phyloP scores from a whole-genome alignment of 2,888 invertebrate species.

The Automeris io region DNA sequence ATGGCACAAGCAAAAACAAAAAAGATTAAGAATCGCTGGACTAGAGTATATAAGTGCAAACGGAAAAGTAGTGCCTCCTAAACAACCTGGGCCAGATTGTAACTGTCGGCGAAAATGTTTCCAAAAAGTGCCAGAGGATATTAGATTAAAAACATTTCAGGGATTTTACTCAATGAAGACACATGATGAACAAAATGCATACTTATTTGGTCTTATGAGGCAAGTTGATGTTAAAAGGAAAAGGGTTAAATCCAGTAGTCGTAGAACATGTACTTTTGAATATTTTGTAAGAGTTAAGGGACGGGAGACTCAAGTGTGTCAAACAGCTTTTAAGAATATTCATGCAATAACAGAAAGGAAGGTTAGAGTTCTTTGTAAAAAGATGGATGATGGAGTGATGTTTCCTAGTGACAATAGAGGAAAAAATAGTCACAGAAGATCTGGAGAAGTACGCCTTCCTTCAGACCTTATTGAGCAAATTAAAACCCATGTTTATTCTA shows the following conservation, averaged over 20 bases:
- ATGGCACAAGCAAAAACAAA: constrained; percentile 79
- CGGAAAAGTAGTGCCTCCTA: constrained; percentile 74
- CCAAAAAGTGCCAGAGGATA: constrained; percentile 67
- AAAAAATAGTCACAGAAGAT: constrained; percentile 70
- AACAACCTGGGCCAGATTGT: constrained; percentile 73
- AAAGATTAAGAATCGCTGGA: constrained; percentile 72
- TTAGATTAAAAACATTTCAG: constrained; percentile 70
- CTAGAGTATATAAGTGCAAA: constrained; percentile 75
- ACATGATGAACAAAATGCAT: constrained; percentile 78
- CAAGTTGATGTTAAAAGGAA: constrained; percentile 77
- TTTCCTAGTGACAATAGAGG: constrained; percentile 76
- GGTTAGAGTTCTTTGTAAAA: constrained; percentile 74
- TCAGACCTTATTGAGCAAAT: constrained; percentile 69
- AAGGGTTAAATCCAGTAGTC: constrained; percentile 70
- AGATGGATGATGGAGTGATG: constrained; percentile 77
- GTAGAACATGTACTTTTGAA: constrained; percentile 76
- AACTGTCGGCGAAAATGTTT: constrained; percentile 73
- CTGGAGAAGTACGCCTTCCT: constrained; percentile 70
- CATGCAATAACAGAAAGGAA: constrained; percentile 77
- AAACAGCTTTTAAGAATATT: constrained; percentile 76
- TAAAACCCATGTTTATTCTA: constrained; percentile 72
- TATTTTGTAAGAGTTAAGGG: constrained; percentile 75
- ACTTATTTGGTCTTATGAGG: constrained; percentile 75
- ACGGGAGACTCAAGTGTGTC: constrained; percentile 75
- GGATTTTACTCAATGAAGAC: constrained; percentile 76